Percentiles rank a stretch among this genome's conserved stretches.
These are phyloP conservation scores for Gambusia yucatana DNA, from an alignment of 2,797 vertebrate species.

Conservation along the genomic window DNA sequence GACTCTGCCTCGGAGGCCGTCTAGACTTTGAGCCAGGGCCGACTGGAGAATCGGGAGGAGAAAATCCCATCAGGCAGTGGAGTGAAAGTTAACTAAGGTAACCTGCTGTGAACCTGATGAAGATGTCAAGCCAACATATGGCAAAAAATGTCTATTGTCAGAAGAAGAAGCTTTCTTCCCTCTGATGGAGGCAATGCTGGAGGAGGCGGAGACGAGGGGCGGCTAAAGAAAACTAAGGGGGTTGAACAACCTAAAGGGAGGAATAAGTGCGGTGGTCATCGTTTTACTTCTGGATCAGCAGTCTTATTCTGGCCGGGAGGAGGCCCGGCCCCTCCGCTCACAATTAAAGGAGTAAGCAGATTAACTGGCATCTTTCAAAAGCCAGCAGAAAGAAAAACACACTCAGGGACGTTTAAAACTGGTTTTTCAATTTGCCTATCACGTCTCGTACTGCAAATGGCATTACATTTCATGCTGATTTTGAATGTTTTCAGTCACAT, in stretches of 20 bases:
- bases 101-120: constrained; percentile 98
- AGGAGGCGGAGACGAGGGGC: constrained; percentile 60
- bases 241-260: constrained; percentile 84
- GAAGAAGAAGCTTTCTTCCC: constrained; percentile 84
- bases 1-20: constrained; percentile 81
- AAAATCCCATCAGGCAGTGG: constrained; percentile 98
- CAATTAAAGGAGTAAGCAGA: constrained; percentile 88
- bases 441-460: constrained; percentile 75
- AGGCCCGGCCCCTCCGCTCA: constrained; percentile 77
- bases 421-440: constrained; percentile 54
- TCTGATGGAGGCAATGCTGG: constrained; percentile 61
- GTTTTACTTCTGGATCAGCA: constrained; percentile 90
- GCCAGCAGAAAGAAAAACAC: constrained; percentile 77
- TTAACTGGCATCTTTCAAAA: constrained; percentile 85
- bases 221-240: constrained; percentile 68
- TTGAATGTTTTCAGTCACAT: constrained; percentile 72
- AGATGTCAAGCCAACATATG: constrained; percentile 97
- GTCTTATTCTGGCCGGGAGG: constrained; percentile 83
- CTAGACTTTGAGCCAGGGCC: constrained; percentile 89
- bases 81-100: constrained; percentile 98
- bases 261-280: constrained; percentile 89
- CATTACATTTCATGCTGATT: constrained; percentile 89
- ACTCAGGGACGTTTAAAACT: constrained; percentile 78
- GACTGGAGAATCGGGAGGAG: constrained; percentile 85
- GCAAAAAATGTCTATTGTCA: constrained; percentile 93